Percentiles rank a stretch among this genome's conserved stretches.
phyloP scores from a whole-genome alignment of 2,113 vertebrate genomes.

The Junco hyemalis region DNA sequence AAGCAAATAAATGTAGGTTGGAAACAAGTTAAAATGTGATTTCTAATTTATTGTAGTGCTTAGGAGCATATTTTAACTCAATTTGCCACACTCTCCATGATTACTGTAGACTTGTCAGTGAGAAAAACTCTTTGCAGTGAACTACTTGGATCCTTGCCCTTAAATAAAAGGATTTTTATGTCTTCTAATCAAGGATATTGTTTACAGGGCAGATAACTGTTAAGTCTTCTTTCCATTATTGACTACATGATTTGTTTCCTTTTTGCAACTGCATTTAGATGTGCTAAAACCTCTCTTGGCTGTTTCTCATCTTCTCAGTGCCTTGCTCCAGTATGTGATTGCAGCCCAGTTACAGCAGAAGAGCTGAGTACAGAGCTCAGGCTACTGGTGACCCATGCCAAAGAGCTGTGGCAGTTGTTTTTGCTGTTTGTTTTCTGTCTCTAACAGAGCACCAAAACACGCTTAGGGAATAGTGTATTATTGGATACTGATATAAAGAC shows the following conservation, averaged over 20 bases:
- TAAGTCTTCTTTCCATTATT: slow-evolving; percentile 16
- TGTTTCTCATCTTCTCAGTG: background rate
- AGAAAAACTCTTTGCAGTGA: background rate
- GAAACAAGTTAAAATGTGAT: background rate
- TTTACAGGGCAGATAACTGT: slow-evolving; percentile 26
- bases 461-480: slow-evolving; percentile 9
- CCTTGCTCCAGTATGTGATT: background rate
- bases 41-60: slow-evolving; percentile 25
- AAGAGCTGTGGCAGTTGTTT: background rate
- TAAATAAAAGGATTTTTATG: background rate
- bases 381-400: background rate
- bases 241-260: slow-evolving; percentile 15
- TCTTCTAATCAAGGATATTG: slow-evolving; percentile 27
- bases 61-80: slow-evolving; percentile 16
- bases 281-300: background rate
- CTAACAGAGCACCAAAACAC: background rate
- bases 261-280: background rate
- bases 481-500: slow-evolving; percentile 15
- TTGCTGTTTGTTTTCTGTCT: background rate
- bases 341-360: background rate
- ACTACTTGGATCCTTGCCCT: slow-evolving; percentile 5
- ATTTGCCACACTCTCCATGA: background rate
- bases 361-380: background rate
- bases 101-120: background rate
- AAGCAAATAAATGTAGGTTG: background rate